Conservation (phyloP, 2,888 invertebrate species). For the Standfussiana lucernea region DNA sequence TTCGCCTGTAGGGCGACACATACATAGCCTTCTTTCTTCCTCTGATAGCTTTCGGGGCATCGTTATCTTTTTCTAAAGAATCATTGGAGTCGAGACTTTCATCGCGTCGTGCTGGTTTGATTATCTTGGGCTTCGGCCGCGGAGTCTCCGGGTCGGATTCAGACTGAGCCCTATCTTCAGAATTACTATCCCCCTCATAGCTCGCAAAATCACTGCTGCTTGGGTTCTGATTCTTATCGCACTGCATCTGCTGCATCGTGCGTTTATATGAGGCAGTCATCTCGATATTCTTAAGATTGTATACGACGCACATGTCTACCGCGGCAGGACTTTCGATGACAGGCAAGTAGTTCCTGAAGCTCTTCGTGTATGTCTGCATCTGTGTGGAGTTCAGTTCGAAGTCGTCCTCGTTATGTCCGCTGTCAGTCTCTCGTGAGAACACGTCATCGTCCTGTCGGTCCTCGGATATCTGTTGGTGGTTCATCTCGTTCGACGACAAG, state of each 20-base stretch:
- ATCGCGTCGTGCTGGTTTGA: conserved; percentile 88
- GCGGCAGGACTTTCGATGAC: conserved; percentile 87
- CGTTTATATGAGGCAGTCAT: conserved; percentile 83
- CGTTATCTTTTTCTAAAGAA: conserved; percentile 84
- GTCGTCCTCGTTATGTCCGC: conserved; percentile 94
- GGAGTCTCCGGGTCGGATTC: conserved; percentile 86
- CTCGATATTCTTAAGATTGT: conserved; percentile 88
- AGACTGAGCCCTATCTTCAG: conserved; percentile 89
- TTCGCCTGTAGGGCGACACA: conserved; percentile 90
- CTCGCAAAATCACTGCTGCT: conserved; percentile 87
- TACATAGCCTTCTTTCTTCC: conserved; percentile 93
- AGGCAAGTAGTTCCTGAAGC: conserved; percentile 87
- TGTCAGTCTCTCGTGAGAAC: conserved; percentile 87
- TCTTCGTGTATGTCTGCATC: conserved; percentile 91
- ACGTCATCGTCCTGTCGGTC: conserved; percentile 80
- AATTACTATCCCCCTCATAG: conserved; percentile 91
- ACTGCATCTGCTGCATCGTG: conserved; percentile 71
- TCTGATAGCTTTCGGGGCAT: conserved; percentile 90
- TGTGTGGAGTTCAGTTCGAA: conserved; percentile 91
- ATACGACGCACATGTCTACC: conserved; percentile 86
- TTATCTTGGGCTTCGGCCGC: conserved; percentile 90
- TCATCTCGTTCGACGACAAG: conserved; percentile 85
- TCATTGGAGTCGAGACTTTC: conserved; percentile 87
- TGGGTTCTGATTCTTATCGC: conserved; percentile 76
- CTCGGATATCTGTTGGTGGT: conserved; percentile 81